Percentiles rank a stretch among this genome's conserved stretches.
Evolutionary conservation across 2,113 vertebrate genomes (phyloP).

Genomic region (Dunckerocampus dactyliophorus): DNA sequence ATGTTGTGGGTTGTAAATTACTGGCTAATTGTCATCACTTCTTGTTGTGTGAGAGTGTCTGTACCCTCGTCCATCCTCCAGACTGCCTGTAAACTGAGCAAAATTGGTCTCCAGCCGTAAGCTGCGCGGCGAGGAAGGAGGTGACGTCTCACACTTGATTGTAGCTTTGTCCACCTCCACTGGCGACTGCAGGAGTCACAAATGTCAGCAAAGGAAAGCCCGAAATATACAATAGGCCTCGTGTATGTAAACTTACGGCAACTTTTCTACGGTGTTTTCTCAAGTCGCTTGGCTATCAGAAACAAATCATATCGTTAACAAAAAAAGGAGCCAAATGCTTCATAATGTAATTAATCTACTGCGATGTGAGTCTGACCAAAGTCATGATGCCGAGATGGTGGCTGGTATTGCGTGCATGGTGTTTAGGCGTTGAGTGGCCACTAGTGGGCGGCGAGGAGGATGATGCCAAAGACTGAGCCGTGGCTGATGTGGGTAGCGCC

Average conservation of each 20-base stretch:
- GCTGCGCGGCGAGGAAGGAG: conserved; percentile 88
- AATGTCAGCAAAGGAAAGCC: background rate
- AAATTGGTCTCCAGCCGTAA: conserved; percentile 88
- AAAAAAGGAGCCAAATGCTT: background rate
- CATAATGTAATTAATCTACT: background rate
- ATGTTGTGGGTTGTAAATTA: background rate
- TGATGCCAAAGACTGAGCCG: conserved; percentile 88
- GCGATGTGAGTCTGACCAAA: conserved; percentile 69
- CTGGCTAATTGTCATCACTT: background rate
- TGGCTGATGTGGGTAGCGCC: conserved; percentile 88
- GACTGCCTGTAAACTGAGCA: conserved; percentile 80
- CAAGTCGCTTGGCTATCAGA: conserved; percentile 90
- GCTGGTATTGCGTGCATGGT: conserved; percentile 81
- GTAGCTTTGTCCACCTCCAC: conserved; percentile 95
- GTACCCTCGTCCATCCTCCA: conserved; percentile 90
- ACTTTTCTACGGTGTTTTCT: conserved; percentile 95
- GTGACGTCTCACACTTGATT: conserved; percentile 96
- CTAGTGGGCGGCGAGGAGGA: conserved; percentile 84
- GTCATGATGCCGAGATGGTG: conserved; percentile 97
- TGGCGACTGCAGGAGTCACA: conserved; percentile 77
- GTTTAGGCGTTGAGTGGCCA: conserved; percentile 87
- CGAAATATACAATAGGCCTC: background rate
- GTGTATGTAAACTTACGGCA: conserved; percentile 78
- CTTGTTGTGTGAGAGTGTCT: conserved; percentile 22
- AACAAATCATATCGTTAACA: conserved; percentile 14